Conservation (phyloP, 2,113 vertebrate genomes). For the Nicator chloris region DNA sequence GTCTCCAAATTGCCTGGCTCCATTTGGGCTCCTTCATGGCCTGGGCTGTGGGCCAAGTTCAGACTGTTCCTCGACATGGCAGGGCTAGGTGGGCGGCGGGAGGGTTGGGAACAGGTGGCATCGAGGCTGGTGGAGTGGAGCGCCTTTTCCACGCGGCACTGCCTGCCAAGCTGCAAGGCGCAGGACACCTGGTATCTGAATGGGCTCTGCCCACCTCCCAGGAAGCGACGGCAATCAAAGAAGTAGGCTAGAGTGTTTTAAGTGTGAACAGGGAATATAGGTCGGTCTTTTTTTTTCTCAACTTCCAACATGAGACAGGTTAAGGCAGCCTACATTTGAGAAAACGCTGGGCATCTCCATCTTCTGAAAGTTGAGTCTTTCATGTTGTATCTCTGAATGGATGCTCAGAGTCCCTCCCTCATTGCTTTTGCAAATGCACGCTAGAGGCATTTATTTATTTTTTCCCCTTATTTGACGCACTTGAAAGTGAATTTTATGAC, state of each 20-base stretch:
- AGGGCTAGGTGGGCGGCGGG: neutral
- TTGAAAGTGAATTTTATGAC: conserved; percentile 1
- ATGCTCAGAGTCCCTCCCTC: neutral
- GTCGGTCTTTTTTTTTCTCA: neutral
- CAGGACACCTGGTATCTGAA: neutral
- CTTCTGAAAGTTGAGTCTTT: neutral
- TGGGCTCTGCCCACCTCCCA: neutral
- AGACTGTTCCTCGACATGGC: neutral
- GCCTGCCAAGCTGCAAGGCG: neutral
- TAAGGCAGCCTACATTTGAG: neutral
- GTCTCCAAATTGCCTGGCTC: neutral
- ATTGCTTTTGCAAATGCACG: neutral
- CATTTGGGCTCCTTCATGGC: neutral
- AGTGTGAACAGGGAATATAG: neutral
- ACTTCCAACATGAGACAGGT: neutral
- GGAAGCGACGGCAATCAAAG: neutral
- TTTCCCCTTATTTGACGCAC: neutral
- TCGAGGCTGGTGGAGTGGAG: neutral
- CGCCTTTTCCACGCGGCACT: neutral
- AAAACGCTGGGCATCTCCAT: neutral
- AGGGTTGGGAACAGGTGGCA: conserved; percentile 21
- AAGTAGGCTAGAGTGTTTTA: conserved; percentile 3
- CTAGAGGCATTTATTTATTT: neutral
- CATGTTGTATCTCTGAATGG: neutral
- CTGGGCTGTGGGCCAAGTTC: conserved; percentile 20